These are phyloP conservation scores for Tachycineta bicolor DNA, from an alignment of 2,113 vertebrate species.

Conservation along the genomic window DNA sequence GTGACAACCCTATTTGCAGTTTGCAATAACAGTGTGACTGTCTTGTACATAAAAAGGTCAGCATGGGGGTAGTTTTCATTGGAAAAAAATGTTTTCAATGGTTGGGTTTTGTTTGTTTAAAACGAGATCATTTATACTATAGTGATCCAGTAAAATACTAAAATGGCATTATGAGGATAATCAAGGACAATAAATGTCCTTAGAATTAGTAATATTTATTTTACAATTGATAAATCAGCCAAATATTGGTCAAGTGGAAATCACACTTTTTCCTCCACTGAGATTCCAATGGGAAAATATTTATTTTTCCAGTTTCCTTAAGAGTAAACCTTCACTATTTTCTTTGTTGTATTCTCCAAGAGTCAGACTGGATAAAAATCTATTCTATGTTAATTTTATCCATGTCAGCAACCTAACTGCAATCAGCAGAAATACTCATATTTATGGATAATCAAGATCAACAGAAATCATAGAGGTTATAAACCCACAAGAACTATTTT, in stretches of 20 bases:
- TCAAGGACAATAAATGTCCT: neutral
- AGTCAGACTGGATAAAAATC: neutral
- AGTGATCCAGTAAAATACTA: neutral
- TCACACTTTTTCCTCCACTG: neutral
- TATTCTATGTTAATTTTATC: neutral
- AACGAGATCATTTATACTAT: neutral
- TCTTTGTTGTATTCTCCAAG: neutral
- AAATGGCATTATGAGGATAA: neutral
- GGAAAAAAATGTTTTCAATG: neutral
- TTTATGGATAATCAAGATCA: neutral
- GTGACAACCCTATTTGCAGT: neutral
- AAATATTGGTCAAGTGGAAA: neutral
- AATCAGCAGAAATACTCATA: neutral
- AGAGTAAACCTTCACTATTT: neutral
- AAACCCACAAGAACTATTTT: neutral
- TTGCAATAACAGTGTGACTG: neutral
- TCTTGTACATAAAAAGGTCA: neutral
- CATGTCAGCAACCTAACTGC: neutral
- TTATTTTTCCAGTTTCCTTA: neutral
- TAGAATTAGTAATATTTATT: neutral
- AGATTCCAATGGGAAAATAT: neutral
- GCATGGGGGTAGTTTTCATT: neutral
- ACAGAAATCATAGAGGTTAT: neutral
- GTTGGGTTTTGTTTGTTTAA: neutral
- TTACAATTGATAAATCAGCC: neutral